Base-by-base conservation (phyloP, 2,113 vertebrate genomes). In the Alosa alosa region DNA sequence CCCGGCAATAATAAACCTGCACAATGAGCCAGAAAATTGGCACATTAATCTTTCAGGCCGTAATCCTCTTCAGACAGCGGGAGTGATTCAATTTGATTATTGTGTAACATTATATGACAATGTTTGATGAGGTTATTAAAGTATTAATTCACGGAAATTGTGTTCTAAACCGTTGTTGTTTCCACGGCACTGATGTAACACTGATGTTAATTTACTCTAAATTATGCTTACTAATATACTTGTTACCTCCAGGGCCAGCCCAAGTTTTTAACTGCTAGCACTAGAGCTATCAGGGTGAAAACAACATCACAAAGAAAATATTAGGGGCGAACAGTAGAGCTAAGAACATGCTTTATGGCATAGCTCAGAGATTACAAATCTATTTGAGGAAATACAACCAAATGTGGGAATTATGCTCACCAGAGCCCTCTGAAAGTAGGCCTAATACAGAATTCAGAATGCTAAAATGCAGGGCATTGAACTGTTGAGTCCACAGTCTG, bases 41-140 rank as follows among this genome's bases (percentile, higher is more conserved):
- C 89, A 85, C 87, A 90, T 93, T 86, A 86, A 92, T 93, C 90
- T 89, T 89, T 92, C 75, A 88, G 84, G 47, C 82, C 81, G 84
- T 89, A 46, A 86, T 87, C 82, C 57, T 45, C 82, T 87, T 82
- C 64, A 81, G 88, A 88, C 86, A 50, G 83, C 64, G 81, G 81
- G 89, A 88, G 92, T 92, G 57, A 89, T 87, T 89, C 84, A 41
- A 72, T 72, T 88, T 88, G 86, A 91, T 90, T 85, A 89, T 85
- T 18, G 68, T 49, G 90, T 50, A 90, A 94, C 82, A 4, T 55
- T 81, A 91, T 84, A 92, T 50, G 85, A 68, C 46, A 86, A 49
- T 60, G 81, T 78, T 64, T 49, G 81, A 88, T 84, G 88, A 90
- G 81, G 68, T 72, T 85, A 87, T 25, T 68, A 49, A 83, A 85